Percentiles rank a stretch among this genome's conserved stretches.
Evolutionary conservation across 2,797 vertebrate species (phyloP).

Genomic region (Pseudochaenichthys georgianus): DNA sequence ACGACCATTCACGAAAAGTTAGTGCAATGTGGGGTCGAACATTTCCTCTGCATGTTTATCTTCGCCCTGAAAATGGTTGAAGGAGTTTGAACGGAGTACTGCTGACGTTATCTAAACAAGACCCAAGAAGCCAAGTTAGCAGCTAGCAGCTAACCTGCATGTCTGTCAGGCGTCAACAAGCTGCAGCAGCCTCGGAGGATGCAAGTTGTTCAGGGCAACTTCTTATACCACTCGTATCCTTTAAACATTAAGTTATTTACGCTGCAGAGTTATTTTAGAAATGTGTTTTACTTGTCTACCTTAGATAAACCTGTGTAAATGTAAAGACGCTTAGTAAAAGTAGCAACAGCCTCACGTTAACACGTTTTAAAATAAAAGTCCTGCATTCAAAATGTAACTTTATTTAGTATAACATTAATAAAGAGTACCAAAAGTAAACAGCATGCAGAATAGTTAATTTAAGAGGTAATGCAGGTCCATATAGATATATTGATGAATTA

Average conservation of each 20-base stretch:
- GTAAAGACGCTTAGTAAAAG: background rate
- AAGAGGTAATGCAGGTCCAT: background rate
- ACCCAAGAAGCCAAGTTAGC: constrained; percentile 19
- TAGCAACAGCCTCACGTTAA: background rate
- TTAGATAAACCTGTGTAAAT: background rate
- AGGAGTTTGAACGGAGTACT: background rate
- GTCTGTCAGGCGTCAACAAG: constrained; percentile 18
- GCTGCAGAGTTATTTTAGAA: background rate
- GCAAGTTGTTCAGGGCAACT: constrained; percentile 68
- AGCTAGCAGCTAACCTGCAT: constrained; percentile 18
- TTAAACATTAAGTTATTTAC: background rate
- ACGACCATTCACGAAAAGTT: background rate
- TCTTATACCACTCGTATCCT: constrained; percentile 83
- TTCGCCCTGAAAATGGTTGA: constrained; percentile 31
- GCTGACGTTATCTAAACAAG: constrained; percentile 21
- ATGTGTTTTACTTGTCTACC: background rate
- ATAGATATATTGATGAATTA: background rate
- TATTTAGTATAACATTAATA: background rate
- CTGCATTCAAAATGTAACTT: background rate
- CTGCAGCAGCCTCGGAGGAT: constrained; percentile 55
- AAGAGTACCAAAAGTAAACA: background rate
- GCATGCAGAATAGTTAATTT: background rate
- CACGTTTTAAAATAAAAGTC: background rate
- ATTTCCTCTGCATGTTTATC: background rate
- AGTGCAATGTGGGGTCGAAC: background rate